phyloP scores from a whole-genome alignment of 2,888 invertebrate species.

The Acrobasis repandana region DNA sequence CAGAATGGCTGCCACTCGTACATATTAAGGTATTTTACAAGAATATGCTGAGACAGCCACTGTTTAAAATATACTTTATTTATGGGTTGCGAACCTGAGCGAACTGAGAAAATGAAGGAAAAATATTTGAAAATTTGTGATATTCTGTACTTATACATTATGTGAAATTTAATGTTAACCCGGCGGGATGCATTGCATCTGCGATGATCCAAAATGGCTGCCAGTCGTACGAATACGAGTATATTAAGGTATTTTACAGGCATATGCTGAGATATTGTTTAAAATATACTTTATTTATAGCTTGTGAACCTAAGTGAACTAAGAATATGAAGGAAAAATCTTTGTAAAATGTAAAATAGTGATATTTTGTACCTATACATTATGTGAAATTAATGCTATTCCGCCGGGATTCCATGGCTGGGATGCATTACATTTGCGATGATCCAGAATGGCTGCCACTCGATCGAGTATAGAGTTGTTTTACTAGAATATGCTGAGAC shows the following conservation, averaged over 20 bases:
- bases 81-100: not conserved
- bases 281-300: too few relatives aligned
- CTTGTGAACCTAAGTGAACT: not conserved
- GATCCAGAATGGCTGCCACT: not conserved
- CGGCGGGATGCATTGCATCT: constrained; percentile 8
- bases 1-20: not conserved
- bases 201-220: not conserved
- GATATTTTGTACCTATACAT: too few relatives aligned
- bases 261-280: not conserved
- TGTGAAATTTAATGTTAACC: constrained; percentile 1
- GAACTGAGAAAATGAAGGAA: not conserved
- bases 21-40: constrained; percentile 1
- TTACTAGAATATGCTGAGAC: not conserved
- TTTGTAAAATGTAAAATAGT: not conserved
- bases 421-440: constrained; percentile 9
- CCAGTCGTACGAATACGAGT: not conserved
- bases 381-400: not conserved
- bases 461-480: not conserved
- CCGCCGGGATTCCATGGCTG: too few relatives aligned
- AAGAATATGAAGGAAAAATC: not conserved
- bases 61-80: too few relatives aligned
- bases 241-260: not conserved
- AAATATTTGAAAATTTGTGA: not conserved
- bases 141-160: too few relatives aligned
- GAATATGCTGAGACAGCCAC: not conserved